These are phyloP conservation scores for Aspiorhynchus laticeps DNA, from an alignment of 2,113 vertebrate species.

Conservation along the genomic window DNA sequence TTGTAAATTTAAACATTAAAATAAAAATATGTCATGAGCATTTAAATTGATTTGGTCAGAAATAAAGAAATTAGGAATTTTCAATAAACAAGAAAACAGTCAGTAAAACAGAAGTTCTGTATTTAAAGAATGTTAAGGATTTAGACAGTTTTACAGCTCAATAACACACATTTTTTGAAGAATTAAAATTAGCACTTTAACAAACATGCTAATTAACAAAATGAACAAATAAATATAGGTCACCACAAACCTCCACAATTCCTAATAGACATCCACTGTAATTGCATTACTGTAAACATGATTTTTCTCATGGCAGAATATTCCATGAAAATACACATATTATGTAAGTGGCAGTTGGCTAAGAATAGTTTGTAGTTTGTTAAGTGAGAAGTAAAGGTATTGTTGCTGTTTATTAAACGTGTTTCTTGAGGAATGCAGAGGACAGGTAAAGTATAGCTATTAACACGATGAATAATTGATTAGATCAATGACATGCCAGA, in stretches of 20 bases:
- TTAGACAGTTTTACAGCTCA: neutral
- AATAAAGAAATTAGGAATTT: neutral
- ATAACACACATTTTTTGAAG: neutral
- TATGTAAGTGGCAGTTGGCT: neutral
- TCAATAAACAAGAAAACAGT: too few relatives aligned
- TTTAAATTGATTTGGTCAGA: neutral
- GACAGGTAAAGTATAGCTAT: neutral
- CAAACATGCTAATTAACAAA: neutral
- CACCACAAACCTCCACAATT: too few relatives aligned
- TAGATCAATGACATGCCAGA: neutral
- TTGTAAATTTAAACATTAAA: too few relatives aligned
- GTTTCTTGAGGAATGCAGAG: neutral
- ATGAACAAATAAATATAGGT: neutral
- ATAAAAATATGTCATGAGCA: too few relatives aligned
- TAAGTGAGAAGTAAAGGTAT: neutral
- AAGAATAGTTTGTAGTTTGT: neutral
- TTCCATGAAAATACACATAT: neutral
- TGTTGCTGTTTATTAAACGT: neutral
- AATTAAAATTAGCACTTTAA: neutral
- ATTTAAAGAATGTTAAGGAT: neutral
- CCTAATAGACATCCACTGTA: too few relatives aligned
- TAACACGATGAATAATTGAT: slow-evolving; percentile 3
- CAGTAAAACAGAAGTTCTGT: neutral
- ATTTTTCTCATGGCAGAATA: too few relatives aligned
- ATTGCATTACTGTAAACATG: too few relatives aligned